Conservation (phyloP, 2,797 vertebrate genomes). For the Pantherophis vulpinus region DNA sequence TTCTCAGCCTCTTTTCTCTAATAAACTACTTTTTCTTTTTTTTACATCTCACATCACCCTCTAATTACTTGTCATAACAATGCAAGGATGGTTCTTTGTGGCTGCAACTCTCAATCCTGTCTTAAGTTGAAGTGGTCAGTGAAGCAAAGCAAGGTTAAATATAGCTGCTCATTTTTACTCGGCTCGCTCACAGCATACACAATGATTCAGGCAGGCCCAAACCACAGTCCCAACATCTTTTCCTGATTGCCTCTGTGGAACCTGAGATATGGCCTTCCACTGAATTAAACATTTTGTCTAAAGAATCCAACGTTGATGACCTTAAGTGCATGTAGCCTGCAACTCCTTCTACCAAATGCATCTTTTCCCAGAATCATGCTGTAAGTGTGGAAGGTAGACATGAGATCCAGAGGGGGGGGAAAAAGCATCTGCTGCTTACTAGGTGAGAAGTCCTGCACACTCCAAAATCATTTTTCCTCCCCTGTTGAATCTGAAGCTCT, state of each 20-base stretch:
- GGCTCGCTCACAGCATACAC: constrained; percentile 10
- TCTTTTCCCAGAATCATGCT: neutral
- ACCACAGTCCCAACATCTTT: neutral
- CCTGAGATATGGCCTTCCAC: neutral
- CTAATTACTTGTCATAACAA: constrained; percentile 71
- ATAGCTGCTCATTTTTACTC: constrained; percentile 42
- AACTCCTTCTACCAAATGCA: neutral
- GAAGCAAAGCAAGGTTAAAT: constrained; percentile 46
- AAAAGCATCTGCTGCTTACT: neutral
- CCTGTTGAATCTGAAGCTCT: neutral
- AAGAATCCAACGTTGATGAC: neutral
- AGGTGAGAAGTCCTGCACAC: neutral
- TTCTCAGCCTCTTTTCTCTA: constrained; percentile 66
- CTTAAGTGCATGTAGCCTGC: neutral
- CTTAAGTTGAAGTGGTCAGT: constrained; percentile 7
- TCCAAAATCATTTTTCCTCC: neutral
- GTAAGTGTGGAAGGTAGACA: neutral
- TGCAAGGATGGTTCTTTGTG: constrained; percentile 18
- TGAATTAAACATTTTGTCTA: neutral
- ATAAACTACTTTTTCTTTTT: constrained; percentile 68
- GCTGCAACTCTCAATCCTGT: constrained; percentile 37
- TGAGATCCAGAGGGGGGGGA: neutral
- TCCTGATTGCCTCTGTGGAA: neutral
- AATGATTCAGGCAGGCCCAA: neutral
- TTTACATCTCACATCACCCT: constrained; percentile 47